Base-by-base conservation (phyloP, 1,140 invertebrate genomes). In the Drosophila ercepeae region DNA sequence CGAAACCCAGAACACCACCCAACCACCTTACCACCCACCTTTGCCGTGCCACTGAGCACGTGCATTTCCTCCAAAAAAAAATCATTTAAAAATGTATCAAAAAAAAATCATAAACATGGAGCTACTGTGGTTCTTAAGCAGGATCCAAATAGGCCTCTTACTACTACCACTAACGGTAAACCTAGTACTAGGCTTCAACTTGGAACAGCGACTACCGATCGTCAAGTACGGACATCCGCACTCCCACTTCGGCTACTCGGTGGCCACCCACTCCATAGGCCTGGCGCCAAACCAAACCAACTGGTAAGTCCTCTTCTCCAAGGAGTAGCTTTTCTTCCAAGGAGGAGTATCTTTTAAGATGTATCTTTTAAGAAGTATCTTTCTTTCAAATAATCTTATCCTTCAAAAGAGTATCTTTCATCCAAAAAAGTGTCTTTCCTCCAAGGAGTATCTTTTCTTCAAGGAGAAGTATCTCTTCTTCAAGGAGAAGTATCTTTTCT, bases 171-270 rank as follows among this genome's bases (percentile, higher is more conserved):
- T 27, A 32, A 11, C 29, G 9, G 9, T 32, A 3, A 32, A 32
- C 29, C 9, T 0, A 1, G 21, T 3, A 7, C 16, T 19, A 6
- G 32, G 50, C 51, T 91, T 91, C 41, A 91, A 91, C 64, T 48
- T 91, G 61, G 90, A 91, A 45, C 84, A 83, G 25, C 68, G 90
- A 29, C 69, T 90, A 39, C 90, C 90, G 3, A 73, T 91, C 14
- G 58, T 91, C 27, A 91, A 91, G 41, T 86, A 82, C 54, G 89
- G 90, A 11, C 57, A 91, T 70, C 41, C 29, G 4, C 65, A 84
- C 44, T 75, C 90, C 14, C 78, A 91, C 52, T 91, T 91, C 16
- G 90, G 90, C 49, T 91, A 91, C 50, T 90, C 90, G 4, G 58
- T 91, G 48, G 90, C 90, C 50, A 89, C 82, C 23, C 90, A 91